Evolutionary conservation across 1,140 invertebrate genomes (phyloP).

Genomic region (Magallana gigas): DNA sequence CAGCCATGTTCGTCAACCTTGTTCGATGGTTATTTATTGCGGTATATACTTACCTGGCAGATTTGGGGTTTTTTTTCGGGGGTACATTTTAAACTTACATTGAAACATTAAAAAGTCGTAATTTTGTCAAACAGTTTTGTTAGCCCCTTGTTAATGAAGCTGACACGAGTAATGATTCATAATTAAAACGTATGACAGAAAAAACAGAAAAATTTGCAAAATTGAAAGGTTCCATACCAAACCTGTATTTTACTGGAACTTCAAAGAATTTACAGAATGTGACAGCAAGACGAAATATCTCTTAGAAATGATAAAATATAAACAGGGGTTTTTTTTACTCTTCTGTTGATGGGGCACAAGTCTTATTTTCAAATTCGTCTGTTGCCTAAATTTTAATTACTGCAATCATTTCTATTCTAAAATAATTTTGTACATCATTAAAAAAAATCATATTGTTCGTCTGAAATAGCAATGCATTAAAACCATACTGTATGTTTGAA

Average conservation of each 20-base stretch:
- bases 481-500: too few relatives aligned
- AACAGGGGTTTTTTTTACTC: too few relatives aligned
- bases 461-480: too few relatives aligned
- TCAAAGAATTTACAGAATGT: not conserved
- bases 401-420: too few relatives aligned
- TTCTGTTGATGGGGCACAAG: too few relatives aligned
- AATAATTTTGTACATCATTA: too few relatives aligned
- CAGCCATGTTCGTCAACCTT: not conserved
- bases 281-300: too few relatives aligned
- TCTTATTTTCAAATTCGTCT: too few relatives aligned
- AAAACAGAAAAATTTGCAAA: not conserved
- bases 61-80: not conserved
- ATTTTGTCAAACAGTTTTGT: slow-evolving; percentile 9
- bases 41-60: not conserved
- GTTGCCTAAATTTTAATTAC: too few relatives aligned
- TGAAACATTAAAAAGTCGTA: slow-evolving; percentile 17
- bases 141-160: not conserved
- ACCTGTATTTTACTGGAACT: slow-evolving; percentile 16
- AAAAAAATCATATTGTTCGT: too few relatives aligned
- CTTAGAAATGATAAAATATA: too few relatives aligned
- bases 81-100: slow-evolving; percentile 25
- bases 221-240: not conserved
- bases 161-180: not conserved
- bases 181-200: too few relatives aligned
- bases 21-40: slow-evolving; percentile 9